Evolutionary conservation across 1,140 invertebrate genomes (phyloP).

Genomic region (Macrostomum lignano): DNA sequence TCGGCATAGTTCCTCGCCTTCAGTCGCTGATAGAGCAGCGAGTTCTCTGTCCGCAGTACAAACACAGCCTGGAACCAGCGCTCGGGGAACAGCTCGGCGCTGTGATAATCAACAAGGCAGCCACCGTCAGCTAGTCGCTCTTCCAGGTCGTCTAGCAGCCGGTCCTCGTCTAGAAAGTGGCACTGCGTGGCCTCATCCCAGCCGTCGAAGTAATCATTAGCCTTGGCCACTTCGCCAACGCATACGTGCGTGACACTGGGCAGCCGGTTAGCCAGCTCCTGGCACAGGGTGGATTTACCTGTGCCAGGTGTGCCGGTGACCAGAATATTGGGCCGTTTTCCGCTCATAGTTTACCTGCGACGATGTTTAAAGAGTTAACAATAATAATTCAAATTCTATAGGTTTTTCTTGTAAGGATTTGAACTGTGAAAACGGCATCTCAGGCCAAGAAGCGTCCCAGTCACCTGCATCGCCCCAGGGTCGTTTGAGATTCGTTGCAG

Average conservation of each 20-base stretch:
- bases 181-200: conserved; percentile 58
- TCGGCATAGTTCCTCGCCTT: conserved; percentile 45
- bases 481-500: too few relatives aligned
- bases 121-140: conserved; percentile 49
- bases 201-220: conserved; percentile 46
- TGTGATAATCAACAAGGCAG: conserved; percentile 77
- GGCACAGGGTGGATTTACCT: conserved; percentile 61
- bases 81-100: conserved; percentile 79
- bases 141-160: conserved; percentile 58
- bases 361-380: too few relatives aligned
- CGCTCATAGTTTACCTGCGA: too few relatives aligned
- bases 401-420: too few relatives aligned
- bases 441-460: too few relatives aligned
- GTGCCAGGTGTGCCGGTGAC: conserved; percentile 52
- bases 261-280: conserved; percentile 33
- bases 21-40: conserved; percentile 55
- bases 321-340: conserved; percentile 1
- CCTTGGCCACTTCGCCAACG: conserved; percentile 60
- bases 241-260: conserved; percentile 52
- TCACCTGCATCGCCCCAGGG: too few relatives aligned
- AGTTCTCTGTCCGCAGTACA: conserved; percentile 63
- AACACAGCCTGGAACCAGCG: conserved; percentile 76
- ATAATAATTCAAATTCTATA: too few relatives aligned
- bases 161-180: conserved; percentile 67
- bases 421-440: too few relatives aligned